Evolutionary conservation across 2,797 vertebrate genomes (phyloP), one percentile per base, ranked within the genome.

Genomic region (Yasuhikotakia modesta): DNA sequence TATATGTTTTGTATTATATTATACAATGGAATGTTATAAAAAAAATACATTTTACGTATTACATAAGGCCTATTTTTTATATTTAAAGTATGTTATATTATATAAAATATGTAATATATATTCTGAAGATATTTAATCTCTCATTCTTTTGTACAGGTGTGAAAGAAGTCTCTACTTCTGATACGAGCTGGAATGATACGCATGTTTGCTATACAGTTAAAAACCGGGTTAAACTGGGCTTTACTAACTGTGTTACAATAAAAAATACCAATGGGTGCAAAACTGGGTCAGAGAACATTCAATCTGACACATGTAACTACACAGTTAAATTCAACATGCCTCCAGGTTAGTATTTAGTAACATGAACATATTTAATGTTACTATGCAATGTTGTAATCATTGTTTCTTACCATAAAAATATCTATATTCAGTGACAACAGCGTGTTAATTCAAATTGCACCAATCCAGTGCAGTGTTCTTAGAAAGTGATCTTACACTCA

Each of bases 201-300:
- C 0, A 11, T 11, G 17, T 73, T 5, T 73, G 69, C 22, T 55
- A 35, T 68, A 1, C 63, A 1, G 76, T 24, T 19, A 8, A 32
- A 35, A 16, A 0, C 5, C 4, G 10, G 17, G n/a, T n/a, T n/a
- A n/a, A n/a, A n/a, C n/a, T 77, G 78, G 78, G 5, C 30, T 16
- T 22, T 61, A 12, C 0, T 1, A 4, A 43, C 0, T 61, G 63
- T 68, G 4, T 63, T 69, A 0, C 4, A 0, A n/a, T 60, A 45
- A 13, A 2, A 2, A 12, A 24, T 22, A 4, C 4, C 0, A 4
- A 5, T 5, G 53, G 5, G 14, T 57, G 53, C 1, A 13, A 0
- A 13, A 5, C 0, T 24, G 0, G 4, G 21, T 0, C 3, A 0
- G 1, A 24, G 1, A 27, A 0, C 2, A 19, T 43, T 50, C 0